Base-by-base conservation (phyloP, 1,140 invertebrate genomes). In the Idris sp. region DNA sequence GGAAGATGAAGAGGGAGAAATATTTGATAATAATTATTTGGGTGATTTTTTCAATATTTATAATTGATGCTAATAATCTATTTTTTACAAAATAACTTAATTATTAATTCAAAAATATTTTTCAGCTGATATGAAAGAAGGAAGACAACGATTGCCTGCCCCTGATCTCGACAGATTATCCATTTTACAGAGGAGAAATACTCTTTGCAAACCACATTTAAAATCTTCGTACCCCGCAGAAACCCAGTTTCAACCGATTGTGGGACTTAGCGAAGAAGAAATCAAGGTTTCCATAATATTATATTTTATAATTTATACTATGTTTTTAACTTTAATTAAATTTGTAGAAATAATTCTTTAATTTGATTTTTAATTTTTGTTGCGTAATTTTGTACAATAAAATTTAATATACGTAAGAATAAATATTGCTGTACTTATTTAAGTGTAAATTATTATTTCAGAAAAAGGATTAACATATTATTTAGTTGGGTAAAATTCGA, bases 141-240 rank as follows among this genome's bases (percentile, higher is more conserved):
- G 89, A 1, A 71, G 44, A 11, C 61, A 77, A 46, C 83, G 73
- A 38, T 26, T 82, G 1, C 64, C 64, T 10, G 13, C 51, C 8
- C 15, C 51, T 8, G 83, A 82, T 36, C 35, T 74, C 7, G 84
- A 87, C 13, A 82, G 93, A 49, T 74, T 94, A 8, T 91, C 90
- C 3, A 93, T 96, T 81, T 87, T 97, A 10, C 91, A 93, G 78
- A 90, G 92, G 79, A 88, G 96, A 16, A 98, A 98, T 86, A 95
- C 96, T 0, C 86, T 97, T 41, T 93, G 93, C 67, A 93, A 92
- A 11, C 94, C 95, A 3, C 96, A 98, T 83, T 85, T 97, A 43
- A 95, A 94, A 86, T 95, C 94, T 65, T 93, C 94, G 0, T 97
- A 98, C 87, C 93, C 96, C 0, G 93, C 93, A 1, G 96, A 96